phyloP scores from a whole-genome alignment of 2,797 vertebrate species.

The Rhabdophis nuchalis region DNA sequence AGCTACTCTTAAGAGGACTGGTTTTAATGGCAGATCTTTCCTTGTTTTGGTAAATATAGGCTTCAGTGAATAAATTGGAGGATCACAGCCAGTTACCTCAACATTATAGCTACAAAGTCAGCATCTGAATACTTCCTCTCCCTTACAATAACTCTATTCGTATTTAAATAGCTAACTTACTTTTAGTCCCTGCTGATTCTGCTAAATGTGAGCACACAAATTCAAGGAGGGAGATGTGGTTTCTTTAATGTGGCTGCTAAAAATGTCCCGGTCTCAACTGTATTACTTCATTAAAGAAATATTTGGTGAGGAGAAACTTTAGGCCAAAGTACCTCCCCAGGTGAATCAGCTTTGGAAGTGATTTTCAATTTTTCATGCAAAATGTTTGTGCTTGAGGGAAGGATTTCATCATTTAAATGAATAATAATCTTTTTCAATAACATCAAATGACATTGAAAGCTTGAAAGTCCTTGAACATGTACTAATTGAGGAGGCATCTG shows the following conservation, averaged over 20 bases:
- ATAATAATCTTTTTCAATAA: conserved; percentile 34
- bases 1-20: neutral
- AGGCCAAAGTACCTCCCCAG: neutral
- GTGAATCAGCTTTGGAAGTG: conserved; percentile 37
- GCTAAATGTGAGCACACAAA: neutral
- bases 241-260: conserved; percentile 5
- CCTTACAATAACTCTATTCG: neutral
- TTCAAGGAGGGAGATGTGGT: neutral
- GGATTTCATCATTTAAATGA: conserved; percentile 41
- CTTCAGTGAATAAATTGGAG: neutral
- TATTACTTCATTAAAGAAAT: conserved; percentile 32
- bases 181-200: neutral
- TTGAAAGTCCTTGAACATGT: conserved; percentile 39
- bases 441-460: conserved; percentile 36
- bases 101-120: neutral
- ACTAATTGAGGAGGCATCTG: conserved; percentile 34
- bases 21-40: neutral
- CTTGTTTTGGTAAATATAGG: neutral
- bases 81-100: neutral
- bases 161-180: neutral
- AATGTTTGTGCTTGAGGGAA: conserved; percentile 35
- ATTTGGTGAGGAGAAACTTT: conserved; percentile 11
- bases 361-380: conserved; percentile 30
- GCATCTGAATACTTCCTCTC: conserved; percentile 5
- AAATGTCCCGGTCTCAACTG: conserved; percentile 14